Evolutionary conservation across 2,888 invertebrate species (phyloP).

Genomic region (Eristalis pertinax): DNA sequence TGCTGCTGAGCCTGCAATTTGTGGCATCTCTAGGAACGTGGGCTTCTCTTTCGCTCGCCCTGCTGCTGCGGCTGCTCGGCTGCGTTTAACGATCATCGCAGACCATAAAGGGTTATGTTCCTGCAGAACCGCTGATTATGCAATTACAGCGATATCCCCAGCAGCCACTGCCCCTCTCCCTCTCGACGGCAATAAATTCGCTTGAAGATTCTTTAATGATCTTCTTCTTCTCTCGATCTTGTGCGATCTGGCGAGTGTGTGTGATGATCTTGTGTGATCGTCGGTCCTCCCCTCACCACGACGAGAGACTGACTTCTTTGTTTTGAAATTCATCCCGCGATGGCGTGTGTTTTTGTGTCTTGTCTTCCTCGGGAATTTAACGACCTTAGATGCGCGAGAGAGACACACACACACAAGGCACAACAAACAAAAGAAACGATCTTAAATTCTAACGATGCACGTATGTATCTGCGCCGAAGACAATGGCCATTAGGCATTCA

Average conservation of each 20-base stretch:
- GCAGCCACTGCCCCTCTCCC: background rate
- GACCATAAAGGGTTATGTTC: conserved; percentile 62
- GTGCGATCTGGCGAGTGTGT: conserved; percentile 54
- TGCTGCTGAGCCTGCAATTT: conserved; percentile 21
- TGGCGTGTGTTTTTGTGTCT: conserved; percentile 42
- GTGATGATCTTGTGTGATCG: conserved; percentile 56
- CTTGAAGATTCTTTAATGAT: background rate
- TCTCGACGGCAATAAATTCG: background rate
- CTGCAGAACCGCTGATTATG: conserved; percentile 68
- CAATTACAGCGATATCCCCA: conserved; percentile 53
- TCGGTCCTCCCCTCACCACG: background rate
- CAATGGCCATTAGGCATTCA: conserved; percentile 63
- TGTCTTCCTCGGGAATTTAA: conserved; percentile 39
- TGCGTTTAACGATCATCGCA: conserved; percentile 15
- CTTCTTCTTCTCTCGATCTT: background rate
- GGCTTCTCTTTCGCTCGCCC: conserved; percentile 19
- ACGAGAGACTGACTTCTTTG: background rate
- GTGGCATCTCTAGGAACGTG: conserved; percentile 13
- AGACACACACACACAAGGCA: background rate
- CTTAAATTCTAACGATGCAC: conserved; percentile 35
- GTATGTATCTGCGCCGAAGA: conserved; percentile 24
- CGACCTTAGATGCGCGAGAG: conserved; percentile 31
- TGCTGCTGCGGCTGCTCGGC: background rate
- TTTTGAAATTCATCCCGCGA: conserved; percentile 50
- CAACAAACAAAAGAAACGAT: conserved; percentile 42